Evolutionary conservation across 2,797 vertebrate species (phyloP).

Genomic region (Cheirogaleus major): DNA sequence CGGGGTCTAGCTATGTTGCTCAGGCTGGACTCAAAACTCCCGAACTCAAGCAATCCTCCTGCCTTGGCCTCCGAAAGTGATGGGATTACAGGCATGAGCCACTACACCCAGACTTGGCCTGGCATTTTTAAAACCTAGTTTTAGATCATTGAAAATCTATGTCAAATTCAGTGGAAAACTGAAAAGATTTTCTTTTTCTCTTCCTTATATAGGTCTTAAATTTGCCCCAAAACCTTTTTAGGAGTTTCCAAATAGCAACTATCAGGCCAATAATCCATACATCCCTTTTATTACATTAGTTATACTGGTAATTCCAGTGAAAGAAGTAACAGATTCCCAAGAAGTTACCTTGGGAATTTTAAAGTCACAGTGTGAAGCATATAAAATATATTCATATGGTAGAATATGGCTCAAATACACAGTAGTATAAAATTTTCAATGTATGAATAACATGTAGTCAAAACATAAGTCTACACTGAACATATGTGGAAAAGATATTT

Average conservation of each 20-base stretch:
- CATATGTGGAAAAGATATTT: slow-evolving; percentile 90
- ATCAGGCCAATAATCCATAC: neutral
- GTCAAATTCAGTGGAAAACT: neutral
- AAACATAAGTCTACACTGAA: slow-evolving; percentile 78
- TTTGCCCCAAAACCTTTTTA: neutral
- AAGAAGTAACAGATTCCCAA: neutral
- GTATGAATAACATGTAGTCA: slow-evolving; percentile 29
- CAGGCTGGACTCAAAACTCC: neutral
- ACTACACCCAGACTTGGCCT: neutral
- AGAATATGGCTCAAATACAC: neutral
- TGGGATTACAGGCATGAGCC: neutral
- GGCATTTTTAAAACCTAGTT: neutral
- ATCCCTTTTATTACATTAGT: neutral
- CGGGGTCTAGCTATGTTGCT: neutral
- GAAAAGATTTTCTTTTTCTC: neutral
- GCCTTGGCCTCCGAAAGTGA: neutral
- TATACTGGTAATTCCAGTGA: neutral
- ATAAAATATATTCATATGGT: neutral
- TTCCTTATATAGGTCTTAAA: neutral
- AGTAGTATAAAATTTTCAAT: slow-evolving; percentile 37
- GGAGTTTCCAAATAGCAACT: neutral
- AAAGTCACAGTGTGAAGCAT: neutral
- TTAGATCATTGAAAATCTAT: neutral
- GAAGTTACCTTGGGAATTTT: neutral
- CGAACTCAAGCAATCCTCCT: neutral